Conservation (phyloP, 2,888 invertebrate species). For the Cosmorhoe ocellata region DNA sequence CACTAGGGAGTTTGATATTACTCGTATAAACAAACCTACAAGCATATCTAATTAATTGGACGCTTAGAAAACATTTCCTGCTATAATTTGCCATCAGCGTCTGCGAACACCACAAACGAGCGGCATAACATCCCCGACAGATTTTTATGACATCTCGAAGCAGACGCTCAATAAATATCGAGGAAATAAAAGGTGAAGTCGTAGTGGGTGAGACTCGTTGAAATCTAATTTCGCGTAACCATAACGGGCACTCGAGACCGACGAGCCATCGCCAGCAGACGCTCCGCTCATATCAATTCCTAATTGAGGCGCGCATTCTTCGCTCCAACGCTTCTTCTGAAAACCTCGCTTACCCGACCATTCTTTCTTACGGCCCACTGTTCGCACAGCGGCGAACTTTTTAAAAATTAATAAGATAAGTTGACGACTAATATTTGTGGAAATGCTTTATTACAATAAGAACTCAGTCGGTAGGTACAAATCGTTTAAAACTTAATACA, state of each 20-base stretch:
- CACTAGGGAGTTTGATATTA: too few species aligned
- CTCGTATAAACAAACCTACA: too few species aligned
- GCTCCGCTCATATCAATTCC: slow-evolving; percentile 76
- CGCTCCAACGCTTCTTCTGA: slow-evolving; percentile 57
- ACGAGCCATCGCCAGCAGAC: slow-evolving; percentile 80
- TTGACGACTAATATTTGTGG: slow-evolving; percentile 1
- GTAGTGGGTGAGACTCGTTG: slow-evolving; percentile 73
- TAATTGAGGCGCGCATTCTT: slow-evolving; percentile 69
- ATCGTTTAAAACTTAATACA: background rate
- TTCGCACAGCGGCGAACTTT: slow-evolving; percentile 36
- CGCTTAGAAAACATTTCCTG: slow-evolving; percentile 2
- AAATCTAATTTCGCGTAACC: slow-evolving; percentile 83
- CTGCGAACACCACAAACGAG: slow-evolving; percentile 27
- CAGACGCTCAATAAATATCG: slow-evolving; percentile 57
- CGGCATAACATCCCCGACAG: slow-evolving; percentile 30
- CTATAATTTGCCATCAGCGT: slow-evolving; percentile 18
- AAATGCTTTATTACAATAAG: slow-evolving; percentile 16
- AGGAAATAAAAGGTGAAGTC: slow-evolving; percentile 68
- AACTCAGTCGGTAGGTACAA: slow-evolving; percentile 5
- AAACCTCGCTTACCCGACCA: slow-evolving; percentile 44
- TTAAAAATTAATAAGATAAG: slow-evolving; percentile 30
- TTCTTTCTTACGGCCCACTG: slow-evolving; percentile 40
- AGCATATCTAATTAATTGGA: background rate
- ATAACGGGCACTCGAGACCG: slow-evolving; percentile 75
- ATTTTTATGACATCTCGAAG: slow-evolving; percentile 40